phyloP scores from a whole-genome alignment of 2,888 invertebrate genomes.

The Cantharis rufa region DNA sequence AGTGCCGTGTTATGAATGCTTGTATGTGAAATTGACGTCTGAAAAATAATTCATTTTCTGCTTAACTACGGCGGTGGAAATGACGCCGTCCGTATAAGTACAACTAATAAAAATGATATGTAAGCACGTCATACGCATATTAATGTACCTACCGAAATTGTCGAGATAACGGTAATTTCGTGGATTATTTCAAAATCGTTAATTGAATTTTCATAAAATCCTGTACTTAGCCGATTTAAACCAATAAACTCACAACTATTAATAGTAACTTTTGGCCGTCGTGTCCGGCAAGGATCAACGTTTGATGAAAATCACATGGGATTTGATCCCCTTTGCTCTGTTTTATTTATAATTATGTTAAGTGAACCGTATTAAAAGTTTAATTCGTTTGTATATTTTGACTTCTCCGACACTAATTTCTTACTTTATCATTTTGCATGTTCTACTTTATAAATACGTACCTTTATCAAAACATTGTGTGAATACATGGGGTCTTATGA shows the following conservation, averaged over 20 bases:
- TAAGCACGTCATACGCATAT: background rate
- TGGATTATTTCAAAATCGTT: background rate
- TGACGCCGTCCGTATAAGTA: background rate
- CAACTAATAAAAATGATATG: background rate
- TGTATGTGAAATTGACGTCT: background rate
- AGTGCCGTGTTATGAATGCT: background rate
- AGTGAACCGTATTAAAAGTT: background rate
- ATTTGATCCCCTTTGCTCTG: background rate
- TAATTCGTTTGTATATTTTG: background rate
- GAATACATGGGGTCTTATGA: background rate
- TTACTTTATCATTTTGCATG: background rate
- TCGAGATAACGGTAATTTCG: background rate
- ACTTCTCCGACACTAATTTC: background rate
- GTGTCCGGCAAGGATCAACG: background rate
- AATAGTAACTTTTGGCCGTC: background rate
- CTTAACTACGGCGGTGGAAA: background rate
- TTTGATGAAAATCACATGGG: background rate
- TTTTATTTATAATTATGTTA: background rate
- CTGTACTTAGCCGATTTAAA: background rate
- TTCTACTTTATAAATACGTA: background rate
- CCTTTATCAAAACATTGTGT: background rate
- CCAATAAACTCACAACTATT: background rate
- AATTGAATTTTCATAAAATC: background rate
- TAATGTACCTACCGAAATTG: background rate
- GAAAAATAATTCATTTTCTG: background rate